These are phyloP conservation scores for Oasisia sp. DNA, from an alignment of 2,888 invertebrate genomes.

Conservation along the genomic window DNA sequence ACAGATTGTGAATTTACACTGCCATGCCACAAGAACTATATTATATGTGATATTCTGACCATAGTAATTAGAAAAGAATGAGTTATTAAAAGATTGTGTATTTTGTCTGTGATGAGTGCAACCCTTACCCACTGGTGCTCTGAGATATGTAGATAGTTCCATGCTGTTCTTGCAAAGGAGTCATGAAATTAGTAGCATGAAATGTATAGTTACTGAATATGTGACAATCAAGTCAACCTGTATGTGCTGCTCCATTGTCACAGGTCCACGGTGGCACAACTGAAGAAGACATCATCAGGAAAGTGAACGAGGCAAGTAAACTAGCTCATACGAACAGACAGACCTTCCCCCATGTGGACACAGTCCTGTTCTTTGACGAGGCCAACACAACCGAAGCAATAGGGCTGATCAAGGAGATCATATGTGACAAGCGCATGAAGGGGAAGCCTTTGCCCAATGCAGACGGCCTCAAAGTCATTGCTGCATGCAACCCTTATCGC, in stretches of 20 bases:
- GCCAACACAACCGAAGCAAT: conserved; percentile 62
- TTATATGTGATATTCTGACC: too few species aligned
- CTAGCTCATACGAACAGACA: conserved; percentile 48
- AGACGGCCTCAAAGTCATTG: conserved; percentile 56
- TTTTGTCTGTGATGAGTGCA: too few species aligned
- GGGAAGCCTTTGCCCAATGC: conserved; percentile 48
- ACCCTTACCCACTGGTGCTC: too few species aligned
- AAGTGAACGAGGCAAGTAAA: conserved; percentile 50
- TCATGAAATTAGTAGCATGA: background rate
- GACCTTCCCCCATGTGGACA: conserved; percentile 45
- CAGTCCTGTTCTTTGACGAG: conserved; percentile 62
- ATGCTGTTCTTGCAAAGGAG: too few species aligned
- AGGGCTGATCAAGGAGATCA: conserved; percentile 61
- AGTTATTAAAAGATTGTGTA: too few species aligned
- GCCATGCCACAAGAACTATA: too few species aligned
- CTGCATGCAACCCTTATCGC: conserved; percentile 63
- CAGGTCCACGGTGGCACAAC: conserved; percentile 62
- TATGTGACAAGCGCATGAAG: conserved; percentile 58
- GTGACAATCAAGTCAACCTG: background rate
- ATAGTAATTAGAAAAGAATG: too few species aligned
- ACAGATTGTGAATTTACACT: too few species aligned
- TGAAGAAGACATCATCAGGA: conserved; percentile 51
- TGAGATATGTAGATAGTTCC: too few species aligned
- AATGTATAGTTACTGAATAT: background rate
- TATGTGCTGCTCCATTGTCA: background rate